Conservation (phyloP, 2,888 invertebrate species). For the Sturmia bella region DNA sequence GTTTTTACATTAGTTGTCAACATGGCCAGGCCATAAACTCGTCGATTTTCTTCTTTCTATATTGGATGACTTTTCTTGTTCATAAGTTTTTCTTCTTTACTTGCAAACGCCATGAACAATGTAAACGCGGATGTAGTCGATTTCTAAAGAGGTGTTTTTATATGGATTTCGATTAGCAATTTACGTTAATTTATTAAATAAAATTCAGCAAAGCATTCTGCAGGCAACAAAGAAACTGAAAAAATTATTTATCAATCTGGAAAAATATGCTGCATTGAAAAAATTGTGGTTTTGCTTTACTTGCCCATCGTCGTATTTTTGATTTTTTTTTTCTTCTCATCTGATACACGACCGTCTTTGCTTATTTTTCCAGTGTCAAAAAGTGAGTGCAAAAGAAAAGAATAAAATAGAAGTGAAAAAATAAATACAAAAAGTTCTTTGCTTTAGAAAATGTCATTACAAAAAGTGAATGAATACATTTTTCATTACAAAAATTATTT, state of each 20-base stretch:
- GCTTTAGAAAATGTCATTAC: constrained; percentile 19
- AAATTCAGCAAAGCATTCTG: constrained; percentile 14
- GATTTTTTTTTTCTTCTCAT: constrained; percentile 26
- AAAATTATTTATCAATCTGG: constrained; percentile 12
- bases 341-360: constrained; percentile 37
- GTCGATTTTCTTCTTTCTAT: constrained; percentile 24
- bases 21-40: constrained; percentile 27
- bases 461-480: constrained; percentile 4
- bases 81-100: constrained; percentile 67
- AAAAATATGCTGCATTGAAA: constrained; percentile 58
- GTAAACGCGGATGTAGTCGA: constrained; percentile 57
- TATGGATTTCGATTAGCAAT: constrained; percentile 17
- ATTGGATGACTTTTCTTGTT: constrained; percentile 50
- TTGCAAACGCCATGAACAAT: constrained; percentile 59
- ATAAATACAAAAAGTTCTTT: constrained; percentile 43
- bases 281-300: constrained; percentile 52
- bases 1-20: constrained; percentile 36
- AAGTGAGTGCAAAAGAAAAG: constrained; percentile 55
- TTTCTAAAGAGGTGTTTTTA: constrained; percentile 43
- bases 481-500: neutral
- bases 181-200: constrained; percentile 28
- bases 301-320: constrained; percentile 43
- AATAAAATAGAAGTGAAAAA: constrained; percentile 45
- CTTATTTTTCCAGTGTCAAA: constrained; percentile 65
- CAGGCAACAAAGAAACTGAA: neutral